Base-by-base conservation (phyloP, 1,140 invertebrate species). In the Drosophila auraria region DNA sequence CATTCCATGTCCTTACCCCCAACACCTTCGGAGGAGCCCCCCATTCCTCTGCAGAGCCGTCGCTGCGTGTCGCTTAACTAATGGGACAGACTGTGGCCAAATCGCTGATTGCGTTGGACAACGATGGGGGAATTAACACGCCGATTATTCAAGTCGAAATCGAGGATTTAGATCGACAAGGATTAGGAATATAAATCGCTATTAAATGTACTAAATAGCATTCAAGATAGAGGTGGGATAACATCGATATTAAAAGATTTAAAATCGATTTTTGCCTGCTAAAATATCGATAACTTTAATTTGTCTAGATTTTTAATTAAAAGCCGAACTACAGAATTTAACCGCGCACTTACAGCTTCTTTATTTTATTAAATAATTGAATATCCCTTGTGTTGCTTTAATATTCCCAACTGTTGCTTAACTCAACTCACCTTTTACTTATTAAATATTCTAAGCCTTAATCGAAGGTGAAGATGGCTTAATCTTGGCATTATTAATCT, bases 41-140 rank as follows among this genome's bases (percentile, higher is more conserved):
- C n/a, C 44, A 44, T 44, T 33, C 17, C 5, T 23, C 14, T 4
- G 14, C 2, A 38, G 36, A 36, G 33, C 33, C 42, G 11, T n/a
- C 25, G 1, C 58, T 83, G 80, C 70, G 69, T 75, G 80, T 78
- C 61, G 64, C 53, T 14, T 66, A 68, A 77, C 71, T 76, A 83
- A 83, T 83, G 64, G 61, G 49, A 64, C 61, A 30, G 65, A 80
- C 76, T 70, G 57, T 59, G 54, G 30, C 80, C 25, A 44, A 72
- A 25, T 72, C 53, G 76, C 38, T 76, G 58, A 71, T 56, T 69
- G 68, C 40, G n/a, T 5, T 30, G 25, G 64, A 38, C 63, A 69
- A 56, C 36, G 17, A 54, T 53, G 40, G 33, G 49, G 36, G 20
- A 40, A 70, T 69, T 69, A 69, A 47, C 45, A 38, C 8, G 50